phyloP scores from a whole-genome alignment of 2,888 invertebrate genomes.

The Caenorhabditis japonica region DNA sequence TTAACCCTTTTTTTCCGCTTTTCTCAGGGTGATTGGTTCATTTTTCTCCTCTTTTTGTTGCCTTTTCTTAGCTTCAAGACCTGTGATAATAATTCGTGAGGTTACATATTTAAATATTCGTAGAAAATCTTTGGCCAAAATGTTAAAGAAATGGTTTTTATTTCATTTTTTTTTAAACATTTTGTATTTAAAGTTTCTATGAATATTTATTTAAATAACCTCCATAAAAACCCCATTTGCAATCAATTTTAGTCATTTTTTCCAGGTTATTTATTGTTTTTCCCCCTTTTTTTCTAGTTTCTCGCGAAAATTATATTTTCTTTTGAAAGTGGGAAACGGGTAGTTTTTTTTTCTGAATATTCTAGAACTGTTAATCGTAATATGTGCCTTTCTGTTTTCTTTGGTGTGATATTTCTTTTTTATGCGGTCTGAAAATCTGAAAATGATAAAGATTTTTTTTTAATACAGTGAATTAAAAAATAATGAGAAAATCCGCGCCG shows the following conservation, averaged over 20 bases:
- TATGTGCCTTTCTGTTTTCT: conserved; percentile 41
- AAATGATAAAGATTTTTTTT: conserved; percentile 7
- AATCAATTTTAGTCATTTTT: too few species aligned
- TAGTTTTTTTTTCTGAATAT: conserved; percentile 10
- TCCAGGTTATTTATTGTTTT: conserved; percentile 1
- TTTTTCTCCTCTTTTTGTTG: conserved; percentile 3
- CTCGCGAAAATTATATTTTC: conserved; percentile 2
- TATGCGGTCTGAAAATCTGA: conserved; percentile 6
- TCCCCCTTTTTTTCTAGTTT: conserved; percentile 17
- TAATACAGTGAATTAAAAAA: background rate
- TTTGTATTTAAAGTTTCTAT: too few species aligned
- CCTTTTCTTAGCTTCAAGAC: conserved; percentile 6
- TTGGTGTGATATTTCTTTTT: conserved; percentile 42
- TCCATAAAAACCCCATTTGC: too few species aligned
- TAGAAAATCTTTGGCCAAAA: too few species aligned
- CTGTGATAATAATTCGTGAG: too few species aligned
- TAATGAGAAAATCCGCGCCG: conserved; percentile 26
- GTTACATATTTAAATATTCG: too few species aligned
- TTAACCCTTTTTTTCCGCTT: background rate
- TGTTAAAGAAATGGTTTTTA: too few species aligned
- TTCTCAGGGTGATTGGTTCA: conserved; percentile 18
- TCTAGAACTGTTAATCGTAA: conserved; percentile 12
- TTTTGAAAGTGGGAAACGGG: conserved; percentile 17
- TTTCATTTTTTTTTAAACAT: too few species aligned
- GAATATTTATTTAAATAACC: too few species aligned